Percentiles rank a stretch among this genome's conserved stretches.
phyloP scores from a whole-genome alignment of 1,140 invertebrate species.

The Gonioctena quinquepunctata region DNA sequence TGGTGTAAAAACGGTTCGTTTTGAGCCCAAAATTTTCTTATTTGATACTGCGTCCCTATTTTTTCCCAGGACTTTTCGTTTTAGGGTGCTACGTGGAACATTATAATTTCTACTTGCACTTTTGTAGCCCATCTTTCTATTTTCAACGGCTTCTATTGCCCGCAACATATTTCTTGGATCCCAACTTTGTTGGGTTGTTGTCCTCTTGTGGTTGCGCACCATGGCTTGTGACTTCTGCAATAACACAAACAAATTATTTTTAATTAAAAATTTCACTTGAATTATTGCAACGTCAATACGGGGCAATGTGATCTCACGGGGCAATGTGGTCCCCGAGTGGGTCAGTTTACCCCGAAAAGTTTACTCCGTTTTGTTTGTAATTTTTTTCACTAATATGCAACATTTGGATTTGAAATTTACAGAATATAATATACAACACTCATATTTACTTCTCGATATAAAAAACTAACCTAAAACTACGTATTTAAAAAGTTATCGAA shows the following conservation, averaged over 20 bases:
- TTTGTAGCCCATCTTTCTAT: neutral
- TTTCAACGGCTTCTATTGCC: neutral
- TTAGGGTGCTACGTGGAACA: neutral
- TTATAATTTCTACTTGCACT: neutral
- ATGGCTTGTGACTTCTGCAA: neutral
- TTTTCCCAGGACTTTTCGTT: neutral
- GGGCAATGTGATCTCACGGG: neutral
- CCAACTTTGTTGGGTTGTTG: neutral
- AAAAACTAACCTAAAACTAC: too few relatives aligned
- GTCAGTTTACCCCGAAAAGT: neutral
- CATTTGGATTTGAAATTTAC: too few relatives aligned
- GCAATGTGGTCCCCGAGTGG: neutral
- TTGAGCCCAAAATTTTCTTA: neutral
- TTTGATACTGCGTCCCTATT: neutral
- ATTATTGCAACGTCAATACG: too few relatives aligned
- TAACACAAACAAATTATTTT: neutral
- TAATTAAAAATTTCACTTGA: neutral
- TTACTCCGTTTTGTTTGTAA: neutral
- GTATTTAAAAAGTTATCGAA: too few relatives aligned
- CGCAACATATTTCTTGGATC: neutral
- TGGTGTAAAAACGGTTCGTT: neutral
- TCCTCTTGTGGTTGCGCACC: neutral
- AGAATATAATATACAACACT: too few relatives aligned
- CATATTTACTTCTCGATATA: too few relatives aligned
- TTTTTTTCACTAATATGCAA: too few relatives aligned